Percentiles rank a stretch among this genome's conserved stretches.
phyloP scores from a whole-genome alignment of 1,140 invertebrate genomes.

The Andrena cerasifolii region DNA sequence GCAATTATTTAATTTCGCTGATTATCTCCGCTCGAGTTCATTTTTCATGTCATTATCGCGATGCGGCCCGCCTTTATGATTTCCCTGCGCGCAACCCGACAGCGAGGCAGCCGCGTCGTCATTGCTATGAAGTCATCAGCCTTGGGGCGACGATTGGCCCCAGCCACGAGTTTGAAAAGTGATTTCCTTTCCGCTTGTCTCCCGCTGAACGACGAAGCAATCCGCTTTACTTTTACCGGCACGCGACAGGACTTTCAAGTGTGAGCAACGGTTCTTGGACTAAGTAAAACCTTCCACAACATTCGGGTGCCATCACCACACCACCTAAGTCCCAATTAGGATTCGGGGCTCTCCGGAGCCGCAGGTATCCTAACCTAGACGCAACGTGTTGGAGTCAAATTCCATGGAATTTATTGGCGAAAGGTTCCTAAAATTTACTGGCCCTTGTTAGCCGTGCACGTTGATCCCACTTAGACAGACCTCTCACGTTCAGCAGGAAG shows the following conservation, averaged over 20 bases:
- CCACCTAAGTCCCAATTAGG: no score
- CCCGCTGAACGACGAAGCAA: neutral
- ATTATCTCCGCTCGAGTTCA: constrained; percentile 57
- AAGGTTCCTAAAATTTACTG: constrained; percentile 40
- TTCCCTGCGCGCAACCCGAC: constrained; percentile 28
- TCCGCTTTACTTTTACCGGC: constrained; percentile 12
- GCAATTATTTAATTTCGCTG: constrained; percentile 63
- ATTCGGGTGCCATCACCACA: no score
- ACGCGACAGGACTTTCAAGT: constrained; percentile 14
- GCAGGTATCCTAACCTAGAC: no score
- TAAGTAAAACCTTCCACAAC: no score
- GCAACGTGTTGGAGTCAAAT: no score
- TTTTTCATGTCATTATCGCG: constrained; percentile 66
- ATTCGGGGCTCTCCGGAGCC: no score
- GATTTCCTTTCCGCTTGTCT: constrained; percentile 48
- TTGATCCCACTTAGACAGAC: neutral
- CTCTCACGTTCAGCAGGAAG: neutral
- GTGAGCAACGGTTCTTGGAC: neutral
- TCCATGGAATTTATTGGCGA: no score
- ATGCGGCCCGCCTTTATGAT: constrained; percentile 52
- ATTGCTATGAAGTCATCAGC: constrained; percentile 63
- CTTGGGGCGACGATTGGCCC: constrained; percentile 7
- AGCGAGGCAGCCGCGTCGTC: constrained; percentile 16
- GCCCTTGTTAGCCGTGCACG: constrained; percentile 32
- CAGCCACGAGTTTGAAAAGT: constrained; percentile 33